Percentiles rank a stretch among this genome's conserved stretches.
These are phyloP conservation scores for Calonectris borealis DNA, from an alignment of 2,113 vertebrate species.

Conservation along the genomic window DNA sequence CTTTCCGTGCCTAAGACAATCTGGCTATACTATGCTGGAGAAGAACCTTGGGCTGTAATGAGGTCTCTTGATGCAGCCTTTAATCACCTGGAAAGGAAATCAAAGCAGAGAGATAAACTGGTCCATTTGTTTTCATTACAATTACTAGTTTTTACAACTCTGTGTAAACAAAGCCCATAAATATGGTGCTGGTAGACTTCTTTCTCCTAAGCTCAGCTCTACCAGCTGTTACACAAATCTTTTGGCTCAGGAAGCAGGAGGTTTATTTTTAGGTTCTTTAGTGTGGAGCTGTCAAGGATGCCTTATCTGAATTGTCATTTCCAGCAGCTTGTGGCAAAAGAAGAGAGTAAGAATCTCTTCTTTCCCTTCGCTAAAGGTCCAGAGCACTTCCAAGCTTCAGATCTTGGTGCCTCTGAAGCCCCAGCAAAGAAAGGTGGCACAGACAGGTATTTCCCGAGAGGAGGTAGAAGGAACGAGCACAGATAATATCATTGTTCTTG, in stretches of 20 bases:
- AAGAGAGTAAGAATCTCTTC: neutral
- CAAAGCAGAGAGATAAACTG: constrained; percentile 28
- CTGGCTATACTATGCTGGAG: neutral
- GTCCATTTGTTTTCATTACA: constrained; percentile 61
- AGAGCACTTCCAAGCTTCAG: neutral
- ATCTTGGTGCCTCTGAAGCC: neutral
- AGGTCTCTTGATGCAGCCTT: neutral
- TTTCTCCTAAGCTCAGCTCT: neutral
- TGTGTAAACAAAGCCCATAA: constrained; percentile 36
- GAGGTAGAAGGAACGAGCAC: neutral
- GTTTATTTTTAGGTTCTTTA: neutral
- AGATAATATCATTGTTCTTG: neutral
- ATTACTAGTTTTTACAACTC: constrained; percentile 53
- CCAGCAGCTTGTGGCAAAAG: neutral
- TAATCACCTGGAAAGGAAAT: constrained; percentile 53
- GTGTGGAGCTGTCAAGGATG: neutral
- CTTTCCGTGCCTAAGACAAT: neutral
- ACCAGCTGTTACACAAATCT: constrained; percentile 15
- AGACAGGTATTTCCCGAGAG: neutral
- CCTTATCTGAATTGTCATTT: neutral
- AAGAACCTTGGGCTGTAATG: neutral
- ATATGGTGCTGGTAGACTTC: neutral
- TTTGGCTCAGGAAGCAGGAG: neutral
- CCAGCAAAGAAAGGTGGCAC: neutral
- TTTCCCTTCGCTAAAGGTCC: neutral